A percentile compares a stretch with the other conserved stretches of the same genome.
These are phyloP conservation scores for Globia sparganii DNA, from an alignment of 2,888 invertebrate species.

Conservation along the genomic window DNA sequence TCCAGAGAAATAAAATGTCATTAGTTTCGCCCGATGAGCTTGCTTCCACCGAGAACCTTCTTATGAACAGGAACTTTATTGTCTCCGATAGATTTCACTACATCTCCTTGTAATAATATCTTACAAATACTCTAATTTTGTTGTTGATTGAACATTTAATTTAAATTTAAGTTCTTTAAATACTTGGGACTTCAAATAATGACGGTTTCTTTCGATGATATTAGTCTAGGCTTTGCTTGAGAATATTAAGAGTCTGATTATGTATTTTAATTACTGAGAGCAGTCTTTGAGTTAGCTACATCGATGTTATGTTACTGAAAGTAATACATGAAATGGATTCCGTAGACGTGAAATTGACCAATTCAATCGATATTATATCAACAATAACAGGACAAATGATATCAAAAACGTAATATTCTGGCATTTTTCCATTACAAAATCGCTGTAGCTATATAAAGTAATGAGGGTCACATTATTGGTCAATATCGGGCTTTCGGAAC, in stretches of 20 bases:
- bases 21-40: constrained; percentile 88
- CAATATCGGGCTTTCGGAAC: constrained; percentile 70
- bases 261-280: constrained; percentile 22
- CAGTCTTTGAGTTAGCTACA: constrained; percentile 18
- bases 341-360: constrained; percentile 41
- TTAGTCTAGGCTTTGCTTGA: not conserved
- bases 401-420: constrained; percentile 60
- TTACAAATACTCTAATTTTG: constrained; percentile 38
- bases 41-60: constrained; percentile 74
- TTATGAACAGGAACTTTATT: constrained; percentile 79
- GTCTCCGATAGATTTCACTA: constrained; percentile 66
- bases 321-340: constrained; percentile 35
- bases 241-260: constrained; percentile 10
- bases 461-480: constrained; percentile 74
- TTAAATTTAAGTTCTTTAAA: constrained; percentile 11
- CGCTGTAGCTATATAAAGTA: constrained; percentile 68
- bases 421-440: constrained; percentile 73
- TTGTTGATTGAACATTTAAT: constrained; percentile 33
- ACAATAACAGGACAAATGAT: constrained; percentile 55
- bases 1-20: constrained; percentile 89
- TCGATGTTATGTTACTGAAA: constrained; percentile 21
- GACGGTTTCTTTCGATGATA: not conserved
- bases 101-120: constrained; percentile 47
- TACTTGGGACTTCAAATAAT: constrained; percentile 24
- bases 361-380: constrained; percentile 48